Conservation (phyloP, 2,113 vertebrate genomes). For the Heptranchias perlo region DNA sequence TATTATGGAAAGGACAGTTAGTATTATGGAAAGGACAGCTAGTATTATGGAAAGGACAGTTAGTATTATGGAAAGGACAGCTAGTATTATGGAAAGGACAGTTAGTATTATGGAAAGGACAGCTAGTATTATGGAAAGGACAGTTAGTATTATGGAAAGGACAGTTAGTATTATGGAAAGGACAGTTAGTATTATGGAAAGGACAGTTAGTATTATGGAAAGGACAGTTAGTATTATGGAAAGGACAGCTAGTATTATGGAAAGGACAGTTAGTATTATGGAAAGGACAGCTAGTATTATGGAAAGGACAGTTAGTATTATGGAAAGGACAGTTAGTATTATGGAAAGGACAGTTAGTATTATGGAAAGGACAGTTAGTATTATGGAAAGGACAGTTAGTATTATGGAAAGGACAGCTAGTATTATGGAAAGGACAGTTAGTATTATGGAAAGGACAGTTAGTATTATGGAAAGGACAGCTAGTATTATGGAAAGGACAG, state of each 20-base stretch:
- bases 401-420: background rate
- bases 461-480: no score
- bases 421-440: background rate
- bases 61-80: background rate
- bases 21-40: background rate
- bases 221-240: background rate
- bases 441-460: no score
- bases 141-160: background rate
- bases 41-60: background rate
- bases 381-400: background rate
- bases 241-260: background rate
- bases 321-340: background rate
- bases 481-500: background rate
- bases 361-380: background rate
- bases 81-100: background rate
- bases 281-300: background rate
- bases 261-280: background rate
- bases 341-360: background rate
- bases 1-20: background rate
- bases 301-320: background rate
- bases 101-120: background rate
- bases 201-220: background rate
- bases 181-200: background rate
- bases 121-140: background rate
- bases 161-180: background rate